phyloP scores from a whole-genome alignment of 2,888 invertebrate species.

The Scrobipalpa costella region DNA sequence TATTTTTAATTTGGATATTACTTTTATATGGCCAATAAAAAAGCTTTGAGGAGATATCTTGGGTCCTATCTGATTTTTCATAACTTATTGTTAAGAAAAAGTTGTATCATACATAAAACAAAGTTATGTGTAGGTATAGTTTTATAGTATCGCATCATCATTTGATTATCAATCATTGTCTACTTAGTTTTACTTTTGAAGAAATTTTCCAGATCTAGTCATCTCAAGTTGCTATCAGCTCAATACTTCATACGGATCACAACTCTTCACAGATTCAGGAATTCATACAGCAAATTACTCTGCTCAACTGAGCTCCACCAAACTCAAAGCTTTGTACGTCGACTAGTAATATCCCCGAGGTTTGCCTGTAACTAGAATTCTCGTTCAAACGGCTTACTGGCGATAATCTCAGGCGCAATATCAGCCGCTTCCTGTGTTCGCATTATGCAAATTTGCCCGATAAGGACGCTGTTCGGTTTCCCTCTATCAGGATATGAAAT shows the following conservation, averaged over 20 bases:
- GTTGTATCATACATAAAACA: no score
- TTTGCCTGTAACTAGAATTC: conserved; percentile 11
- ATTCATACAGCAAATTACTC: conserved; percentile 2
- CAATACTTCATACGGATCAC: neutral
- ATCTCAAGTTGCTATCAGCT: neutral
- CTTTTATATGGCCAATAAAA: no score
- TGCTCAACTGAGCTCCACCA: neutral
- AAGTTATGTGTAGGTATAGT: no score
- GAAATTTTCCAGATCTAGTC: no score
- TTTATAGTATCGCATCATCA: no score
- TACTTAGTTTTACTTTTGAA: no score
- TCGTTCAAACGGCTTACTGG: conserved; percentile 31
- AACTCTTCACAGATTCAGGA: neutral
- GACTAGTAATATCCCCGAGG: conserved; percentile 12
- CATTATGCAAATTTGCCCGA: conserved; percentile 68
- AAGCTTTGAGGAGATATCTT: no score
- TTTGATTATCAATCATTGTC: no score
- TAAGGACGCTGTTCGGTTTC: conserved; percentile 52
- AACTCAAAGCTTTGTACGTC: conserved; percentile 12
- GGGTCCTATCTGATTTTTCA: no score
- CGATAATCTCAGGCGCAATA: conserved; percentile 67
- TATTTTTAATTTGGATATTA: no score
- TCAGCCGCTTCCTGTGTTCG: conserved; percentile 57
- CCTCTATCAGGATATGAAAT: conserved; percentile 51
- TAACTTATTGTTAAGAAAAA: no score